Base-by-base conservation (phyloP, 2,113 vertebrate species). In the Sander vitreus region DNA sequence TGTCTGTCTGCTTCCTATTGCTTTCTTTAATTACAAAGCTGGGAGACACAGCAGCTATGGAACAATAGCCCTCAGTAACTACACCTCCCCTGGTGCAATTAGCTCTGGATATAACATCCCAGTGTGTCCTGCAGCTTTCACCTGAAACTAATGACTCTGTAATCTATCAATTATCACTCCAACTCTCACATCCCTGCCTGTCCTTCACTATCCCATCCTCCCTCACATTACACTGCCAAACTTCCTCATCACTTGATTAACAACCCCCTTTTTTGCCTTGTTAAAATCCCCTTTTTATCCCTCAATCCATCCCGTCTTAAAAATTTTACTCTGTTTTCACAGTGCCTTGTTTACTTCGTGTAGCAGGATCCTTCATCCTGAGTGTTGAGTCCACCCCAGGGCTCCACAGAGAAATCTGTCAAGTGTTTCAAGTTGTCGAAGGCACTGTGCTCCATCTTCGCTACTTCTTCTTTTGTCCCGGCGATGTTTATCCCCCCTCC, bases 91-190 rank as follows among this genome's bases (percentile, higher is more conserved):
- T 59, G 65, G 74, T 81, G 74, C 86, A 91, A 91, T 92, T 93
- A 93, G 84, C 70, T 73, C 25, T 51, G 70, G 55, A 78, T 73
- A 36, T 80, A 80, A 18, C 78, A 62, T 85, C 81, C 83, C 53
- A 53, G 23, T 78, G 79, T 51, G 54, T 88, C 76, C 75, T 62
- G 48, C 64, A 78, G 68, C 63, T 81, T 73, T 67, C 92, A 95
- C 92, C 91, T 92, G 93, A 94, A 88, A 90, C 83, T 79, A 84
- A 87, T 51, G 58, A 71, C 64, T 63, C 60, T 39, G 27, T 78
- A 53, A 87, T 92, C 88, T 93, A 93, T 90, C 85, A 88, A 88
- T 95, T 90, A 91, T 75, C 81, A 60, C 69, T 80, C 84, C 64
- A 76, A 16, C 33, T 84, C 65, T 63, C 47, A 48, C 82, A 84